A percentile compares a stretch with the other conserved stretches of the same genome.
phyloP scores from a whole-genome alignment of 1,140 invertebrate genomes.

The Wasmannia auropunctata region DNA sequence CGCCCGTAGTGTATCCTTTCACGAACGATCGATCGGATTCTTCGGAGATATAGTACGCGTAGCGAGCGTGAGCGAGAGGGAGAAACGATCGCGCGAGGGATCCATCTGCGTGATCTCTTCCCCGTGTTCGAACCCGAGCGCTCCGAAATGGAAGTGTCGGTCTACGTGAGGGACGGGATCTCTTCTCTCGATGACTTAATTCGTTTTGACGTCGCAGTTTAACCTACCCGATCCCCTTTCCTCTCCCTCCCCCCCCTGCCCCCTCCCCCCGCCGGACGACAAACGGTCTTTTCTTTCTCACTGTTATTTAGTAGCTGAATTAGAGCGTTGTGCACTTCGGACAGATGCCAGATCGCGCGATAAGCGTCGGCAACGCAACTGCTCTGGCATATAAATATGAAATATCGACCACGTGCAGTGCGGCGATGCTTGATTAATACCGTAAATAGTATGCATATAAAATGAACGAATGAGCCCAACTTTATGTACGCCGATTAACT shows the following conservation, averaged over 20 bases:
- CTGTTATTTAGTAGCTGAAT: conserved; percentile 65
- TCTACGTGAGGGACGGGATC: conserved; percentile 36
- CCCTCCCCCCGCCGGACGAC: conserved; percentile 1
- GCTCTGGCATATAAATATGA: conserved; percentile 5
- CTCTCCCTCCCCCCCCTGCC: too few relatives aligned
- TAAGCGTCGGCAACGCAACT: conserved; percentile 60
- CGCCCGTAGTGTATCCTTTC: conserved; percentile 43
- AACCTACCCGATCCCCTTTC: conserved; percentile 65
- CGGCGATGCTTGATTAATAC: neutral
- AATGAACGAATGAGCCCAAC: neutral
- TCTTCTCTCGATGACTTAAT: conserved; percentile 69
- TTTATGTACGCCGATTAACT: neutral
- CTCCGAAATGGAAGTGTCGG: conserved; percentile 58
- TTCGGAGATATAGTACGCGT: conserved; percentile 7
- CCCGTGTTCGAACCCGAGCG: conserved; percentile 21
- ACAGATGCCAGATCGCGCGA: conserved; percentile 78
- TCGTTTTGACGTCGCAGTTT: conserved; percentile 75
- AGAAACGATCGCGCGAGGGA: conserved; percentile 32
- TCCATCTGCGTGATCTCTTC: conserved; percentile 54
- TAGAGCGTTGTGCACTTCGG: conserved; percentile 63
- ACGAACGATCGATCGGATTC: conserved; percentile 48
- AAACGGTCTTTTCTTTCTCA: conserved; percentile 31
- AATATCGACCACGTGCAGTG: neutral
- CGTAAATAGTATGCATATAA: neutral
- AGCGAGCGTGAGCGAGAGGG: neutral